Conservation (phyloP, 2,888 invertebrate genomes). For the Balanococcus diminutus region DNA sequence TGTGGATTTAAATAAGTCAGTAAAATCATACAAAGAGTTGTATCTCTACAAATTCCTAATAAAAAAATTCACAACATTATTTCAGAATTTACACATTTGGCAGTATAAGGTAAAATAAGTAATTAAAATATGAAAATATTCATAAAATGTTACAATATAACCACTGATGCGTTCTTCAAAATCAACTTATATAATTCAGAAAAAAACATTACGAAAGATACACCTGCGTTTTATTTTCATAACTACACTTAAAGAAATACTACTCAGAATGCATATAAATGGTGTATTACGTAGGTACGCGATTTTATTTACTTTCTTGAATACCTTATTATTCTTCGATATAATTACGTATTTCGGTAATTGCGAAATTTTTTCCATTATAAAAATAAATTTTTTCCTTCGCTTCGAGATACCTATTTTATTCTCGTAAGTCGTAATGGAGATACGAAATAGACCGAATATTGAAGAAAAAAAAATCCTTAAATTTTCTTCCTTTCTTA, state of each 20-base stretch:
- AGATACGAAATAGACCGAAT: neutral
- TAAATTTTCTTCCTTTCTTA: neutral
- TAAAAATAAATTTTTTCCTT: slow-evolving; percentile 3
- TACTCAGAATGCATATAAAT: neutral
- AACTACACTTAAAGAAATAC: neutral
- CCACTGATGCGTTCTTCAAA: neutral
- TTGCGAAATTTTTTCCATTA: neutral
- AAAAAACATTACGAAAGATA: neutral
- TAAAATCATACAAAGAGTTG: no score
- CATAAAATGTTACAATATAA: neutral
- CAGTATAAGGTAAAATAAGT: neutral
- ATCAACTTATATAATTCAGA: neutral
- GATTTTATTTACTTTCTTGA: neutral
- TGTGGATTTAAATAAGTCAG: no score
- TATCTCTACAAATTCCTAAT: neutral
- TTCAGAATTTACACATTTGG: neutral
- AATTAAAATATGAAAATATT: neutral
- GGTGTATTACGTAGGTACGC: neutral
- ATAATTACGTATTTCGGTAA: neutral
- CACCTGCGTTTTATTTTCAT: neutral
- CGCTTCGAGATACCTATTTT: neutral
- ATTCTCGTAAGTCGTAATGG: no score
- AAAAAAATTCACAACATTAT: neutral
- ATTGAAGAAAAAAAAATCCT: neutral
- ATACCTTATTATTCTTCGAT: neutral